Evolutionary conservation across 2,113 vertebrate species (phyloP), one percentile per base, ranked within the genome.

Genomic region (Echinops telfairi): DNA sequence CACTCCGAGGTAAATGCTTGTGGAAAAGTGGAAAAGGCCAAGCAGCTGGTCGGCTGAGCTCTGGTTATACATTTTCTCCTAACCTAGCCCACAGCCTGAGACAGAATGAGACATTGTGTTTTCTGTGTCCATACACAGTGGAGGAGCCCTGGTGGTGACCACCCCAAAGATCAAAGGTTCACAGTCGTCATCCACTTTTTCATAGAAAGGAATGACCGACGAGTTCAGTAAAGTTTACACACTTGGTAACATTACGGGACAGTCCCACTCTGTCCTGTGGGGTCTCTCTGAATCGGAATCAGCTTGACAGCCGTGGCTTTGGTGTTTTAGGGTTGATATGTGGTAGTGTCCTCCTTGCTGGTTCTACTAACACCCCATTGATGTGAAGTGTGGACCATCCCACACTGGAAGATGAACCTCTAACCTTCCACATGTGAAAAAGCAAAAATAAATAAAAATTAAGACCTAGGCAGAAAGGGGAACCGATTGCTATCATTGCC

Each of bases 341-440:
- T 60, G 2, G 1, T 38, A 47, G 22, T 86, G 78, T 33, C 70
- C 79, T 53, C 23, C 36, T 29, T 79, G n/a, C 19, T 58, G 10
- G 33, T 76, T 87, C 68, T 27, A 73, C 16, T 70, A 6, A 80
- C 84, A 60, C 6, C 38, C 31, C 66, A n/a, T 3, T 85, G 79
- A 86, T 57, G 70, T 80, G 76, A 93, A 40, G 33, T 27, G 68
- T 20, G 31, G 64, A 70, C 25, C 78, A 86, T 33, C 2, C 25
- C 36, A 8, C 11, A 91, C 16, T n/a, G 3, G 33, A 27, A 40
- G 53, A 84, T 33, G 15, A 73, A 79, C 64, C 43, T 76, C 36
- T 90, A 93, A 92, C 11, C 47, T 96, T 90, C 11, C 19, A 17
- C 19, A 88, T 58, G 29, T 40, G 11, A 3, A 47, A 53, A 94